Evolutionary conservation across 2,888 invertebrate species (phyloP).

Genomic region (Lochmaea crataegi): DNA sequence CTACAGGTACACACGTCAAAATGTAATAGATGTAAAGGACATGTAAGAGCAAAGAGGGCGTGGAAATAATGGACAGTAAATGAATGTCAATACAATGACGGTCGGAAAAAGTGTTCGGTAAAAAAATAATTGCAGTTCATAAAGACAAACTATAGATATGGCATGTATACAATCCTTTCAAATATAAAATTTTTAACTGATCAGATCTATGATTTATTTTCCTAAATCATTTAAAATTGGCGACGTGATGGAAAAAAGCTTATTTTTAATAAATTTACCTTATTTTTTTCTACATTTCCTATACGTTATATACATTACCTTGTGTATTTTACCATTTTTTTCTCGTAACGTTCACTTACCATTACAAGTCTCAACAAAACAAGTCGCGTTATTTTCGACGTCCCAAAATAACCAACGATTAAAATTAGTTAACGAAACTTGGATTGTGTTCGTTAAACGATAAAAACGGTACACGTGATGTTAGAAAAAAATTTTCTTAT

Average conservation of each 20-base stretch:
- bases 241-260: background rate
- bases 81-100: too few species aligned
- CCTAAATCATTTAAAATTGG: background rate
- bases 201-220: background rate
- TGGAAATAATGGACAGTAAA: too few species aligned
- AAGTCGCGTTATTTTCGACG: background rate
- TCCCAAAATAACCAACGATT: conserved; percentile 1
- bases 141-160: background rate
- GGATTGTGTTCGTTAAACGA: background rate
- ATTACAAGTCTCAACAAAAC: background rate
- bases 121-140: background rate
- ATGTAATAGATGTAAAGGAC: too few species aligned
- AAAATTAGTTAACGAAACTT: conserved; percentile 3
- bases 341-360: background rate
- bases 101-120: background rate
- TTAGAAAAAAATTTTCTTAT: too few species aligned
- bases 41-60: too few species aligned
- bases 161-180: background rate
- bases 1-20: too few species aligned
- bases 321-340: background rate
- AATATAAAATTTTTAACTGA: background rate
- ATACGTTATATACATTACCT: conserved; percentile 8
- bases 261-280: conserved; percentile 5
- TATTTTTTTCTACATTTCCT: background rate
- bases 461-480: background rate